Percentiles rank a stretch among this genome's conserved stretches.
Conservation (phyloP, 2,888 invertebrate genomes). For the Eilema depressum region DNA sequence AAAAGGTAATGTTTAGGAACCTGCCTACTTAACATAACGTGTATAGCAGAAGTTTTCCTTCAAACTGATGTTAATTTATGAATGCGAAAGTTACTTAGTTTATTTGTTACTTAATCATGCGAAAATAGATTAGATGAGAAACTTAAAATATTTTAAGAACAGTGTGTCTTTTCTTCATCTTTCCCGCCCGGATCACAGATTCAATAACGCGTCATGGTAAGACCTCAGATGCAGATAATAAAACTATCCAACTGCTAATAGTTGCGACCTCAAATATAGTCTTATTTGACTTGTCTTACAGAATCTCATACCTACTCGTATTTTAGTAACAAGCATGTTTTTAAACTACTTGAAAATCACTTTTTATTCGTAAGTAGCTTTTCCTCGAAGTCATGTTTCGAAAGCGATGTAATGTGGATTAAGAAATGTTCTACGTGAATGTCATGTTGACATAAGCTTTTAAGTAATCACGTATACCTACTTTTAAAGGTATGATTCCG, state of each 20-base stretch:
- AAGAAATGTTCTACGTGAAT: slow-evolving; percentile 65
- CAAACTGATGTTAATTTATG: not conserved
- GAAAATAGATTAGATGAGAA: not conserved
- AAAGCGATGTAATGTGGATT: slow-evolving; percentile 70
- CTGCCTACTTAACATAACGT: too few relatives aligned
- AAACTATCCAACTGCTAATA: not conserved
- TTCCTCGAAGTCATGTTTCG: slow-evolving; percentile 60
- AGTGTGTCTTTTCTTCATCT: too few relatives aligned
- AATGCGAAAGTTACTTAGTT: not conserved
- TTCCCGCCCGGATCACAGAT: too few relatives aligned
- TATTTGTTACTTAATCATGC: not conserved
- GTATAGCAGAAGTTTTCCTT: not conserved
- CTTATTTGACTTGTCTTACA: not conserved
- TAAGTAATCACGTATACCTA: slow-evolving; percentile 42
- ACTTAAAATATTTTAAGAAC: not conserved
- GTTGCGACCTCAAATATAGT: not conserved
- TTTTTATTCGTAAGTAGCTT: too few relatives aligned
- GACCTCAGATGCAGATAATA: not conserved
- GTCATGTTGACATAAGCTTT: slow-evolving; percentile 40
- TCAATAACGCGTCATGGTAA: too few relatives aligned
- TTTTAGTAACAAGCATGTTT: not conserved
- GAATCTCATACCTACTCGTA: not conserved
- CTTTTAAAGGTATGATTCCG: too few relatives aligned
- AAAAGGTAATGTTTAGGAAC: too few relatives aligned
- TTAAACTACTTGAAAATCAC: not conserved